Evolutionary conservation across 2,888 invertebrate genomes (phyloP), one percentile per base, ranked within the genome.

Genomic region (Neoascia interrupta): DNA sequence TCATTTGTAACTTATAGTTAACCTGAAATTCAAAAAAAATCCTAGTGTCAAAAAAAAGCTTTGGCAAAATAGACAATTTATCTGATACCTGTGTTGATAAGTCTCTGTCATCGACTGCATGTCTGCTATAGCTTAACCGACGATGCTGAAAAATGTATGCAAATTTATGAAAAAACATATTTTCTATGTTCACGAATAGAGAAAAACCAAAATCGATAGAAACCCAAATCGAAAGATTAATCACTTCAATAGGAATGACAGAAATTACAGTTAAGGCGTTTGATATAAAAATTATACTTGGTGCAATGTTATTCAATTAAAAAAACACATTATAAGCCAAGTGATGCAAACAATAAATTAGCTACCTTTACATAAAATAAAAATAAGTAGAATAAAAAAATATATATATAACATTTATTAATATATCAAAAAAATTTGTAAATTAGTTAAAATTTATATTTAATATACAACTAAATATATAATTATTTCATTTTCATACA

Each of bases 1-100:
- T 96, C 93, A 95, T 94, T 88, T 96, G 96, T 89, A 95, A 94
- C 89, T 94, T 94, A 89, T 97, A 96, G 91, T 95, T 96, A 76
- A 93, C 92, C 88, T 89, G 51, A 18, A 86, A n/a, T n/a, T n/a
- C n/a, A 86, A 34, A 3, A 18, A 13, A 34, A 28, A 16, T n/a
- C 16, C 5, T n/a, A n/a, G n/a, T n/a, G n/a, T n/a, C n/a, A n/a
- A 5, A 6, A 3, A 31, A n/a, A 5, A 6, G 2, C 31, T 31
- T 6, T 4, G n/a, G 31, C 31, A 6, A n/a, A 31, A n/a, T 31
- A n/a, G 8, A 5, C n/a, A n/a, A n/a, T n/a, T n/a, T n/a, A n/a
- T n/a, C n/a, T n/a, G n/a, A 31, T 31, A 31, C 89, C 91, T 95
- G 95, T 34, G 94, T 96, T 68, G 95, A 93, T 82, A 96, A 91